Evolutionary conservation across 2,888 invertebrate species (phyloP).

Genomic region (Osmoderma eremita): DNA sequence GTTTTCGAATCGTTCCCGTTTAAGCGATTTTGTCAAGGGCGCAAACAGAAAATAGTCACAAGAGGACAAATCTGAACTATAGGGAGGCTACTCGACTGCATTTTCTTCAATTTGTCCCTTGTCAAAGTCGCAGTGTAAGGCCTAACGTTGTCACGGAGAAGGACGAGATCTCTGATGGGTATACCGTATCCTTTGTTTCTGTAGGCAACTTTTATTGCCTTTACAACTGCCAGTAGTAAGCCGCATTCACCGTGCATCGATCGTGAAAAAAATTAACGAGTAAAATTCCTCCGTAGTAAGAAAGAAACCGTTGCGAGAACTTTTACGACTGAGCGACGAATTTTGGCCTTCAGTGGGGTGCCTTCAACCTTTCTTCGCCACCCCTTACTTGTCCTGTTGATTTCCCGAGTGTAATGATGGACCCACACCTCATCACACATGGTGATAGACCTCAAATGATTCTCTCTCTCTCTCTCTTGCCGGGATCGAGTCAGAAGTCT

Average conservation of each 20-base stretch:
- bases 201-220: background rate
- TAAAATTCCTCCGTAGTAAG: background rate
- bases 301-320: no score
- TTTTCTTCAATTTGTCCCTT: background rate
- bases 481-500: background rate
- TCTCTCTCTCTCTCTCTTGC: background rate
- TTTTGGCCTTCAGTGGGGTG: no score
- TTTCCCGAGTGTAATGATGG: background rate
- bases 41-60: background rate
- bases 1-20: background rate
- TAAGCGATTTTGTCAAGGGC: slow-evolving; percentile 4
- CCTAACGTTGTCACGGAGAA: background rate
- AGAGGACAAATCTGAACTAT: background rate
- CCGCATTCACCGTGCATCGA: background rate
- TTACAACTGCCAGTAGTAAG: background rate
- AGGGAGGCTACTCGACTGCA: background rate
- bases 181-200: background rate
- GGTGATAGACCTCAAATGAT: background rate
- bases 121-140: background rate
- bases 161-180: background rate
- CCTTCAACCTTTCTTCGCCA: no score
- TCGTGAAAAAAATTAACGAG: slow-evolving; percentile 1
- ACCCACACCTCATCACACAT: background rate
- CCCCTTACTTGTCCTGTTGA: background rate
- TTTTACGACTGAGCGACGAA: no score